Percentiles rank a stretch among this genome's conserved stretches.
phyloP scores from a whole-genome alignment of 2,113 vertebrate genomes.

The Eolophus roseicapilla region DNA sequence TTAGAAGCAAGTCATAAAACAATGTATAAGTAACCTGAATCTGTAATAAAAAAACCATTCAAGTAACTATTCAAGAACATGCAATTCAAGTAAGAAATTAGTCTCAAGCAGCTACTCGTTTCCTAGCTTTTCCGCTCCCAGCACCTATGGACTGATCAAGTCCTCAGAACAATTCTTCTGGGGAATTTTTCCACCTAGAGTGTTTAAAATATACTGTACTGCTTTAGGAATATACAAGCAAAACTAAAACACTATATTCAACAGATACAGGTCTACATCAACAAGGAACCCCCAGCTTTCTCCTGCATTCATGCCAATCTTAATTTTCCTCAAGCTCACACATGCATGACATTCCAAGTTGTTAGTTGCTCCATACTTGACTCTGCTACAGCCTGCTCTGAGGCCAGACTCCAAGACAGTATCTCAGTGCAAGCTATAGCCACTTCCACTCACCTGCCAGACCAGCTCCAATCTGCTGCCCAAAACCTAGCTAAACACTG shows the following conservation, averaged over 20 bases:
- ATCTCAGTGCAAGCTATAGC: not conserved
- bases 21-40: not conserved
- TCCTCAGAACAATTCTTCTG: not conserved
- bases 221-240: not conserved
- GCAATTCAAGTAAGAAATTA: not conserved
- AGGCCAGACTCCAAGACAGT: not conserved
- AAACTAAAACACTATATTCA: not conserved
- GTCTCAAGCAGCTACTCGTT: not conserved
- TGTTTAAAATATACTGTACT: not conserved
- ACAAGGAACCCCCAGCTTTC: not conserved
- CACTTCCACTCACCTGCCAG: not conserved
- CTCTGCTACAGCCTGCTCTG: not conserved
- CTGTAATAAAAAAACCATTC: not conserved
- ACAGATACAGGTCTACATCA: not conserved
- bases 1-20: not conserved
- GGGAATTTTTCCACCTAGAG: not conserved
- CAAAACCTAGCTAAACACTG: not conserved
- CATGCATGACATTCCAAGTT: not conserved
- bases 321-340: not conserved
- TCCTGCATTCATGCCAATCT: not conserved
- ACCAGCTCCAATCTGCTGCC: not conserved
- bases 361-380: not conserved
- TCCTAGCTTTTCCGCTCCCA: not conserved
- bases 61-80: not conserved
- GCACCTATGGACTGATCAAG: not conserved